Conservation (phyloP, 2,113 vertebrate genomes). For the Crotalus horridus region DNA sequence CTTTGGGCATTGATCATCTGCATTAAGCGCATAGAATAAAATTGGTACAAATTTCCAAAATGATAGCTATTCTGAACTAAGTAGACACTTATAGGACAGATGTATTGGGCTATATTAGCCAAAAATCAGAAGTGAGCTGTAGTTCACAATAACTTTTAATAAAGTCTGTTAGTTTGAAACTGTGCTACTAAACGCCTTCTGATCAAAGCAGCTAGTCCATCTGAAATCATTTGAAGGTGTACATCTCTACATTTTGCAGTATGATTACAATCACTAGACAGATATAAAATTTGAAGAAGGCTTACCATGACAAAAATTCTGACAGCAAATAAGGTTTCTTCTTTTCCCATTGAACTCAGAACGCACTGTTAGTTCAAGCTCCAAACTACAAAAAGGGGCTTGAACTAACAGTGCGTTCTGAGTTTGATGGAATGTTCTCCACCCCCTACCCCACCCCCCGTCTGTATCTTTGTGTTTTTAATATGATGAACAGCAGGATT, state of each 20-base stretch:
- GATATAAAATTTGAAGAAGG: not conserved
- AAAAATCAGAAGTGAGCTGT: not conserved
- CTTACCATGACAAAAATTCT: not conserved
- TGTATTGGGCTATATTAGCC: not conserved
- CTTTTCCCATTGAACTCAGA: not conserved
- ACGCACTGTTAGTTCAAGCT: not conserved
- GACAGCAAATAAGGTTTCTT: not conserved
- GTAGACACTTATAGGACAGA: not conserved
- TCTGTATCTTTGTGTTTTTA: not conserved
- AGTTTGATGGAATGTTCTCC: too few species aligned
- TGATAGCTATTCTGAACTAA: not conserved
- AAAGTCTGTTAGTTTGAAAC: not conserved
- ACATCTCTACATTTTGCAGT: fast-evolving
- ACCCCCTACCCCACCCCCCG: not conserved
- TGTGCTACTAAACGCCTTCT: not conserved
- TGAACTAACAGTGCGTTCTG: too few species aligned
- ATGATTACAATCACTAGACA: not conserved
- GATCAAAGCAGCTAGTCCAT: not conserved
- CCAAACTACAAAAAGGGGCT: too few species aligned
- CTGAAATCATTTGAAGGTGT: not conserved
- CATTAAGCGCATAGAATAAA: not conserved
- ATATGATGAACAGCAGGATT: not conserved
- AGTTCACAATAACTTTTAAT: not conserved
- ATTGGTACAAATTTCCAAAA: not conserved
- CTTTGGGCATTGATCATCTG: not conserved